phyloP scores from a whole-genome alignment of 1,140 invertebrate genomes.

The Bacillus rossius region DNA sequence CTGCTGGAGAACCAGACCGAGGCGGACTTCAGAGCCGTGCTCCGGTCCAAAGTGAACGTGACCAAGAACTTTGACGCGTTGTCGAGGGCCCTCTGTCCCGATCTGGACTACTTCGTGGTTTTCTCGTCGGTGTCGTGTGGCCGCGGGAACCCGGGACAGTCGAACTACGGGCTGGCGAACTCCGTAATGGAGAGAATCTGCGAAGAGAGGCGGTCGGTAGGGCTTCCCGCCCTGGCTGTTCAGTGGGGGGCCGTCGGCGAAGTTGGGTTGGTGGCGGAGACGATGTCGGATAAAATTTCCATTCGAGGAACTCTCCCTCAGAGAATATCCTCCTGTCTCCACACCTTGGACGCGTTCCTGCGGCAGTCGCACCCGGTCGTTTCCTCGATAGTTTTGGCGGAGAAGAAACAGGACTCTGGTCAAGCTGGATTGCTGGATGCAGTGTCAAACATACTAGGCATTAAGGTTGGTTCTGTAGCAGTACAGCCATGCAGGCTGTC shows the following conservation, averaged over 20 bases:
- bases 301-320: constrained; percentile 74
- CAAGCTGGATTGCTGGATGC: neutral
- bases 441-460: neutral
- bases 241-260: constrained; percentile 46
- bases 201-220: constrained; percentile 49
- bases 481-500: too few relatives aligned
- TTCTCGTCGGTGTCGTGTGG: constrained; percentile 89
- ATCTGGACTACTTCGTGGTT: constrained; percentile 58
- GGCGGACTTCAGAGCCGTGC: constrained; percentile 49
- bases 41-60: constrained; percentile 53
- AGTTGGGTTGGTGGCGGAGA: neutral
- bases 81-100: constrained; percentile 50
- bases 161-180: constrained; percentile 79
- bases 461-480: neutral
- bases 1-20: constrained; percentile 56
- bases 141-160: constrained; percentile 82
- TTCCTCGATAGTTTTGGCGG: constrained; percentile 72
- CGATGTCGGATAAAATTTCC: neutral
- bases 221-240: constrained; percentile 58
- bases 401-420: constrained; percentile 47
- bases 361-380: constrained; percentile 59
- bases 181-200: constrained; percentile 69
- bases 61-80: constrained; percentile 54
- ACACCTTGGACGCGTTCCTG: constrained; percentile 61
- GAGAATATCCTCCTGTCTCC: constrained; percentile 71